A percentile compares a stretch with the other conserved stretches of the same genome.
Conservation (phyloP, 2,113 vertebrate species). For the Oryzias celebensis region DNA sequence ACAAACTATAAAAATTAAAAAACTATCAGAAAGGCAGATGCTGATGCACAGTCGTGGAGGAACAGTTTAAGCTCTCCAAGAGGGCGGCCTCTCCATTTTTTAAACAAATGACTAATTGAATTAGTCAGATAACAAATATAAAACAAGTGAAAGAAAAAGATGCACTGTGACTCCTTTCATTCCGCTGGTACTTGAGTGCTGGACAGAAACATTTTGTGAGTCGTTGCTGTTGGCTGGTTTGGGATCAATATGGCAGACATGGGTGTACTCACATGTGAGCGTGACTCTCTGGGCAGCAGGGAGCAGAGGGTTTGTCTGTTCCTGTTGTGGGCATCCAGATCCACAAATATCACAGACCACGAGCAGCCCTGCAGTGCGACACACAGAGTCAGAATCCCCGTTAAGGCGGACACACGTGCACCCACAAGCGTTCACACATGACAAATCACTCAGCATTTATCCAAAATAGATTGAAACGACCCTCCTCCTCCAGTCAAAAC, state of each 20-base stretch:
- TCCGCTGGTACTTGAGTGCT: no score
- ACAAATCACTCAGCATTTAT: conserved; percentile 1
- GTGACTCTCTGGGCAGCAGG: conserved; percentile 91
- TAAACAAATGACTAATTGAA: no score
- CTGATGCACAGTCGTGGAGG: no score
- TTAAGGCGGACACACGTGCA: conserved; percentile 17
- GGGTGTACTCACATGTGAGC: conserved; percentile 89
- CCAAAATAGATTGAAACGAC: background rate
- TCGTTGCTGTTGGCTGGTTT: background rate
- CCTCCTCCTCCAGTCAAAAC: conserved; percentile 43
- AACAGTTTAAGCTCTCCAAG: no score
- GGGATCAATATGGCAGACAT: background rate
- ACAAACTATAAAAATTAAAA: no score
- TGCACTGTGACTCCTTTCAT: no score
- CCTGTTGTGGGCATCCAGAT: conserved; percentile 96
- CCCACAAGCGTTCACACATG: background rate
- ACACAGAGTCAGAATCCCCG: conserved; percentile 3
- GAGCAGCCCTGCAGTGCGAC: conserved; percentile 88
- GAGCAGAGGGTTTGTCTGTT: conserved; percentile 95
- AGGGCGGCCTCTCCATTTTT: no score
- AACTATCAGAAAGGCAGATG: no score
- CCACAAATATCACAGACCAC: conserved; percentile 99
- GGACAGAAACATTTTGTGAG: background rate
- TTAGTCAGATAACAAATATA: no score
- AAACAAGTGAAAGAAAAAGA: no score